Evolutionary conservation across 1,140 invertebrate species (phyloP).

Genomic region (Harpegnathos saltator): DNA sequence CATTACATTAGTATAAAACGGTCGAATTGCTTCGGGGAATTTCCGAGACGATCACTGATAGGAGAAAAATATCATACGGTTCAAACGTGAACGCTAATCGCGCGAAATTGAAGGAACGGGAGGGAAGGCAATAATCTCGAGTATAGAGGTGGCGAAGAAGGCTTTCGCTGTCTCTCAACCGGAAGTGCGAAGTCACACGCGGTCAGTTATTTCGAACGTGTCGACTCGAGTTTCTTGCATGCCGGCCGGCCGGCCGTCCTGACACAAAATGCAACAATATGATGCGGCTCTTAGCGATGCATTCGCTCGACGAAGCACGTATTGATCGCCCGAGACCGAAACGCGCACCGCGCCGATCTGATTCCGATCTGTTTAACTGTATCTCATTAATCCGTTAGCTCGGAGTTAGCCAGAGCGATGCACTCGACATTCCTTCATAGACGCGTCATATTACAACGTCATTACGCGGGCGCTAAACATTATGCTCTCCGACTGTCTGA

Average conservation of each 20-base stretch:
- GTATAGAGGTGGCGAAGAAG: slow-evolving; percentile 17
- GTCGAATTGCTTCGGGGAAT: background rate
- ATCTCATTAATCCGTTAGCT: slow-evolving; percentile 63
- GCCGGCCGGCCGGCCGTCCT: slow-evolving; percentile 5
- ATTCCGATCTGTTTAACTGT: slow-evolving; percentile 68
- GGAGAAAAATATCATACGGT: background rate
- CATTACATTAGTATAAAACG: background rate
- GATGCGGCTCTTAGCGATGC: background rate
- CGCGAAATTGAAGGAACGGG: slow-evolving; percentile 31
- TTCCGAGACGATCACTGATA: background rate
- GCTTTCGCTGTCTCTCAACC: background rate
- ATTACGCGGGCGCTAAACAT: slow-evolving; percentile 1
- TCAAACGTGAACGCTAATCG: slow-evolving; percentile 28
- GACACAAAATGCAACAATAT: slow-evolving; percentile 2
- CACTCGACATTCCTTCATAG: slow-evolving; percentile 42
- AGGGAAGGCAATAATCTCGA: slow-evolving; percentile 41
- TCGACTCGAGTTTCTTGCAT: slow-evolving; percentile 23
- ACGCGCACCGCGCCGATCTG: slow-evolving; percentile 15
- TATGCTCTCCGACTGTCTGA: background rate
- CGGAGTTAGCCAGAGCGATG: background rate
- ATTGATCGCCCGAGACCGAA: slow-evolving; percentile 18
- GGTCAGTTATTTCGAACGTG: slow-evolving; percentile 29
- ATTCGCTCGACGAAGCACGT: background rate
- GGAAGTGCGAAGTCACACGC: slow-evolving; percentile 37
- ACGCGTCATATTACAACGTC: background rate